Evolutionary conservation across 2,113 vertebrate genomes (phyloP), one percentile per base, ranked within the genome.

Genomic region (Grantiella picta): DNA sequence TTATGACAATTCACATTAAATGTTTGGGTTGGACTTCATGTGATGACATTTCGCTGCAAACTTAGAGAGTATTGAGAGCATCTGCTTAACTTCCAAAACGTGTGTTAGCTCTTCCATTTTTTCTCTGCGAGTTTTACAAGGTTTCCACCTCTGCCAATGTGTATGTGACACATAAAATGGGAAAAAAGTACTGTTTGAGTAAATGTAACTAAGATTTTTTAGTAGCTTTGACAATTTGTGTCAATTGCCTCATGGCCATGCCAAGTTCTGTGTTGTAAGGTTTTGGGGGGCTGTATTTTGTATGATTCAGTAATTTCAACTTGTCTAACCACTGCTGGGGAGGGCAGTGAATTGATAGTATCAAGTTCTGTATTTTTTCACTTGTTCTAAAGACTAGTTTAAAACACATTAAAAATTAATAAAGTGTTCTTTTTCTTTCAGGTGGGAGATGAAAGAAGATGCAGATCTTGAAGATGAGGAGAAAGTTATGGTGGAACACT

Each of bases 401-500:
- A 64, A 81, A 64, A 27, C 10, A 36, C 9, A 33, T 60, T 19
- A 40, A 65, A 76, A 50, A 66, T 31, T 33, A 64, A 53, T 70
- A 77, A 27, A 72, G 88, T 89, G 6, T 56, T 80, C 19, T 93
- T 96, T 97, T 96, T 97, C 59, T 97, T 98, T 94, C 98, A 99
- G 99, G 96, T 99, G 99, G 99, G 99, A 99, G 97, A 98, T 99
- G 98, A 99, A 98, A 96, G 98, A 98, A 49, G 97, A 83, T 65
- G 98, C 98, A 47, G 96, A 84, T 93, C 97, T 99, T 82, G 98
- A 98, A 95, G 98, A 99, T 20, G 98, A 98, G 77, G 99, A 99
- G 93, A 98, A 97, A 92, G 82, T 81, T 57, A 98, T 99, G 97
- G 95, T 99, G 86, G 97, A 99, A 93, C 97, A 98, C 71, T 98